Conservation (phyloP, 2,797 vertebrate species). For the Halcyon smyrnensis region DNA sequence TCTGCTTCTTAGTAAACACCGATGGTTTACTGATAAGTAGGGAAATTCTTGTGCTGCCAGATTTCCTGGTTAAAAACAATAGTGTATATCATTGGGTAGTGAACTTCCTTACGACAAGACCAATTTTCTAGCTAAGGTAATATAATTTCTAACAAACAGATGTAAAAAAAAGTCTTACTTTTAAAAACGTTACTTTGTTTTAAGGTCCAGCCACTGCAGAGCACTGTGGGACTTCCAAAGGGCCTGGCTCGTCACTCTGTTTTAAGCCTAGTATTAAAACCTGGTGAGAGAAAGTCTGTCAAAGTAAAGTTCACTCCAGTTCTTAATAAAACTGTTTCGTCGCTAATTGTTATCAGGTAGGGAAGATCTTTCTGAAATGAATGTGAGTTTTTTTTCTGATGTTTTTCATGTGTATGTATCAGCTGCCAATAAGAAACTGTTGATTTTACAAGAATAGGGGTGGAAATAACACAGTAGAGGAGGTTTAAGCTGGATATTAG, state of each 20-base stretch:
- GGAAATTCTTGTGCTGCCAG: background rate
- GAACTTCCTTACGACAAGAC: background rate
- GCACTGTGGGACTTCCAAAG: constrained; percentile 85
- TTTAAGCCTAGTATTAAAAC: constrained; percentile 90
- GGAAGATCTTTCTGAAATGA: constrained; percentile 67
- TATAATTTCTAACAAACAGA: background rate
- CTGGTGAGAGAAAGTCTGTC: constrained; percentile 91
- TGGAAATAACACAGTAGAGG: background rate
- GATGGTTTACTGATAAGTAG: background rate
- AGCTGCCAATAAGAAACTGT: background rate
- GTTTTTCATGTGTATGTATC: background rate
- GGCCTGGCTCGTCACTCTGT: constrained; percentile 86
- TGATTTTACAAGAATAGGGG: background rate
- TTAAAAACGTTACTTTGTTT: constrained; percentile 9
- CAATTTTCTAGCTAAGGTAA: background rate
- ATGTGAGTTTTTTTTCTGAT: background rate
- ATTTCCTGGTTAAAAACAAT: background rate
- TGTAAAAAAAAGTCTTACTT: background rate
- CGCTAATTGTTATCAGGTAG: constrained; percentile 94
- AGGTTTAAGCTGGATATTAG: too few relatives aligned
- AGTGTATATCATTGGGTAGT: background rate
- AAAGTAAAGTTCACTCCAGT: constrained; percentile 90
- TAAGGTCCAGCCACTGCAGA: constrained; percentile 87
- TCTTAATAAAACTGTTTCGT: constrained; percentile 92
- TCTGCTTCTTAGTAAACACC: background rate